phyloP scores from a whole-genome alignment of 2,797 vertebrate species.

The Simalia tracyae region DNA sequence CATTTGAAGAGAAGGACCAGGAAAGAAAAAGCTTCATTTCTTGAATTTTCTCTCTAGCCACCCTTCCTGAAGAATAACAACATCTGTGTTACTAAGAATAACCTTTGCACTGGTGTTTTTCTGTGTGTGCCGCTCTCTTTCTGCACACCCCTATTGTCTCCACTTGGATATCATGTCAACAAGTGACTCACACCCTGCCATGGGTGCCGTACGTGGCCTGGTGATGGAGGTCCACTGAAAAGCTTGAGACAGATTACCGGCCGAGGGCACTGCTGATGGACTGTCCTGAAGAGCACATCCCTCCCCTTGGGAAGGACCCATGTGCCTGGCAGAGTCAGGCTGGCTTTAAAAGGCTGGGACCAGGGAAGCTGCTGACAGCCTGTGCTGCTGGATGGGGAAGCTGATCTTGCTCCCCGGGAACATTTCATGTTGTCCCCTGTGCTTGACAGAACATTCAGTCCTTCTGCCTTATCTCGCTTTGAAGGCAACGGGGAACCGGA shows the following conservation, averaged over 20 bases:
- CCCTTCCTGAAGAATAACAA: background rate
- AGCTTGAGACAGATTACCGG: background rate
- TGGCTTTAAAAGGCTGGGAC: background rate
- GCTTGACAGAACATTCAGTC: background rate
- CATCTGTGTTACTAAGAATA: slow-evolving; percentile 3
- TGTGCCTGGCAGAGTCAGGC: background rate
- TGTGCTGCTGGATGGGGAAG: background rate
- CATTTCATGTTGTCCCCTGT: background rate
- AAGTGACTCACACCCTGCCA: background rate
- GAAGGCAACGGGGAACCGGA: background rate
- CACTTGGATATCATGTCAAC: background rate
- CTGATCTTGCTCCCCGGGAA: background rate
- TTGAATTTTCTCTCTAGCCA: background rate
- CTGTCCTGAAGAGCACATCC: background rate
- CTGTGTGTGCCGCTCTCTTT: background rate
- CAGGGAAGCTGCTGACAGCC: background rate
- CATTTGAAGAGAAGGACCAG: background rate
- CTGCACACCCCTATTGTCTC: background rate
- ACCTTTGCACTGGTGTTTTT: background rate
- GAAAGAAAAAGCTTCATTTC: background rate
- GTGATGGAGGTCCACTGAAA: background rate
- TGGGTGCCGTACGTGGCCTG: too few relatives aligned
- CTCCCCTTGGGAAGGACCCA: background rate
- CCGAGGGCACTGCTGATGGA: background rate
- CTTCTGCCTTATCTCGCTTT: background rate